phyloP scores from a whole-genome alignment of 2,888 invertebrate genomes.

The Drosophila anomalata region DNA sequence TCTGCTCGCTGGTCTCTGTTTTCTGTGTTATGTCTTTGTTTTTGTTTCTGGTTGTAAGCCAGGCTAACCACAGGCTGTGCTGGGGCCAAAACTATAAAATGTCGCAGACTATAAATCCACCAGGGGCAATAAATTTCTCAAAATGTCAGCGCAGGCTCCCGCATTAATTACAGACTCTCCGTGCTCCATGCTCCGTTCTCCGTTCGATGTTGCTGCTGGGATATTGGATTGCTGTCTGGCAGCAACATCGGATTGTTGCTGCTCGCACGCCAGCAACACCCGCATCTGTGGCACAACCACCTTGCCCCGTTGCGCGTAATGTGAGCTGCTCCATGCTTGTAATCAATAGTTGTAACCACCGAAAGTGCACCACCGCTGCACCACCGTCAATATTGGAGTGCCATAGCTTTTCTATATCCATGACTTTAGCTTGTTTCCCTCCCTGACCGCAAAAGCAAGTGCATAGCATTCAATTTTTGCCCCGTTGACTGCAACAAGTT shows the following conservation, averaged over 20 bases:
- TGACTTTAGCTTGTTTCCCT: slow-evolving; percentile 29
- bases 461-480: slow-evolving; percentile 76
- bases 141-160: slow-evolving; percentile 81
- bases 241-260: slow-evolving; percentile 41
- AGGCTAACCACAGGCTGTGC: slow-evolving; percentile 63
- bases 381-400: slow-evolving; percentile 14
- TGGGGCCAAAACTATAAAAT: slow-evolving; percentile 76
- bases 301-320: slow-evolving; percentile 48
- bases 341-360: slow-evolving; percentile 79
- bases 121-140: slow-evolving; percentile 80
- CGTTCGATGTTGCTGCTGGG: slow-evolving; percentile 50
- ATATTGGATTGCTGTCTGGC: slow-evolving; percentile 60
- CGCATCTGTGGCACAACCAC: slow-evolving; percentile 51
- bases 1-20: not conserved
- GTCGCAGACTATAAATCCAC: slow-evolving; percentile 79
- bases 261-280: slow-evolving; percentile 71
- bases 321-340: slow-evolving; percentile 74
- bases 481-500: slow-evolving; percentile 69
- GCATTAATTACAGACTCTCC: slow-evolving; percentile 77
- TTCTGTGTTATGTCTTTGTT: no score
- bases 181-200: slow-evolving; percentile 16
- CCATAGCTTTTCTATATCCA: not conserved
- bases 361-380: slow-evolving; percentile 64
- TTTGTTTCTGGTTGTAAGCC: not conserved
- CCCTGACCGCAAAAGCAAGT: slow-evolving; percentile 76